A percentile compares a stretch with the other conserved stretches of the same genome.
These are phyloP conservation scores for Andricus curvator DNA, from an alignment of 2,888 invertebrate genomes.

Conservation along the genomic window DNA sequence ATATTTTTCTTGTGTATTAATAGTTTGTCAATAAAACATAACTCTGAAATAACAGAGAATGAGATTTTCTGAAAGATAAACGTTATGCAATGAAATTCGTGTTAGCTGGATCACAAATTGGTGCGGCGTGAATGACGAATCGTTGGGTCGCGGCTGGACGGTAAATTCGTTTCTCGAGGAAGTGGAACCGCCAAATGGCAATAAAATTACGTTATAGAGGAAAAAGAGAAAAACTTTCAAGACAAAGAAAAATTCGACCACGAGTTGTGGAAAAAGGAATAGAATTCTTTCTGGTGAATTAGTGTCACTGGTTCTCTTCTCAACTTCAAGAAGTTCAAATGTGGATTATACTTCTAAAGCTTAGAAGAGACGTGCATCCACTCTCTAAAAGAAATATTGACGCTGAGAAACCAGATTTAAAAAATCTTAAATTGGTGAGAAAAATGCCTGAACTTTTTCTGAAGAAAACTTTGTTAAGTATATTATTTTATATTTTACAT, in stretches of 20 bases:
- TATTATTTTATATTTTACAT: too few species aligned
- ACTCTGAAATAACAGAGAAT: neutral
- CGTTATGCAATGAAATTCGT: conserved; percentile 26
- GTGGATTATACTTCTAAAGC: neutral
- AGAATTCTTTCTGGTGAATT: neutral
- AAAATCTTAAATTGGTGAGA: too few species aligned
- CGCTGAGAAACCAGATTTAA: too few species aligned
- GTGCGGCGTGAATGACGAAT: conserved; percentile 28
- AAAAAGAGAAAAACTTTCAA: neutral
- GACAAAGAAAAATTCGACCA: neutral
- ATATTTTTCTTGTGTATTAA: neutral
- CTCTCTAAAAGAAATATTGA: neutral
- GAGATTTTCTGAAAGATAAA: neutral
- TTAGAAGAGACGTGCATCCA: neutral
- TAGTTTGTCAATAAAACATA: neutral
- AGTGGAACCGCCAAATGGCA: conserved; percentile 12
- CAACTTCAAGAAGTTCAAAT: neutral
- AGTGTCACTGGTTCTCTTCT: neutral
- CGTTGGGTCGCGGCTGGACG: neutral
- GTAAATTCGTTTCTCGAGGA: conserved; percentile 27
- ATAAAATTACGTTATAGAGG: neutral
- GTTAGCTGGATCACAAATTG: conserved; percentile 24
- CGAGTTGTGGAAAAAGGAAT: neutral
- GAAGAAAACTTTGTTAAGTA: too few species aligned
- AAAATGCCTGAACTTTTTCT: too few species aligned